A percentile compares a stretch with the other conserved stretches of the same genome.
phyloP scores from a whole-genome alignment of 2,888 invertebrate genomes.

The Serrognathus titanus region DNA sequence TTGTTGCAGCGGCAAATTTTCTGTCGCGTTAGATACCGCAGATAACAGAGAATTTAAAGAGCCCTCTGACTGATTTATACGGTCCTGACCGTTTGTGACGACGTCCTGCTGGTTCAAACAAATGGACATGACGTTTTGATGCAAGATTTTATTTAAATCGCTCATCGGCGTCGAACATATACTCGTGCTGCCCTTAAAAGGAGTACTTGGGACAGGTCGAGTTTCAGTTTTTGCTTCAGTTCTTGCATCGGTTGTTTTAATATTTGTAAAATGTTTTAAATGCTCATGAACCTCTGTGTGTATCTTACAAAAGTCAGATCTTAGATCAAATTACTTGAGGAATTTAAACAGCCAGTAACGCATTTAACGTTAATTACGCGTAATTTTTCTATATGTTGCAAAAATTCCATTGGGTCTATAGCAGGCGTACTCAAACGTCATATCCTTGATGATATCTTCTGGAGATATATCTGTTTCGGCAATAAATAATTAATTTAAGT shows the following conservation, averaged over 20 bases:
- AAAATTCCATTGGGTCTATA: too few relatives aligned
- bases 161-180: constrained; percentile 77
- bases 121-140: constrained; percentile 70
- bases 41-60: constrained; percentile 12
- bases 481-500: too few relatives aligned
- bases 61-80: constrained; percentile 3
- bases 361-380: too few relatives aligned
- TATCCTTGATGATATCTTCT: too few relatives aligned
- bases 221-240: constrained; percentile 22
- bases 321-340: too few relatives aligned
- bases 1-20: background rate
- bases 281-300: too few relatives aligned
- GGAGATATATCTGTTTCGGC: too few relatives aligned
- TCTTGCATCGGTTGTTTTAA: constrained; percentile 37
- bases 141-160: constrained; percentile 64
- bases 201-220: constrained; percentile 32
- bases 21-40: constrained; percentile 5
- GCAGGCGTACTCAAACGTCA: too few relatives aligned
- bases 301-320: too few relatives aligned
- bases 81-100: constrained; percentile 4
- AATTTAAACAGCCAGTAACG: too few relatives aligned
- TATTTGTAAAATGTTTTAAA: too few relatives aligned
- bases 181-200: constrained; percentile 65
- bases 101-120: constrained; percentile 60
- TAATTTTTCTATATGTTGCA: too few relatives aligned